phyloP scores from a whole-genome alignment of 2,888 invertebrate species.

The Drosophila cracens region DNA sequence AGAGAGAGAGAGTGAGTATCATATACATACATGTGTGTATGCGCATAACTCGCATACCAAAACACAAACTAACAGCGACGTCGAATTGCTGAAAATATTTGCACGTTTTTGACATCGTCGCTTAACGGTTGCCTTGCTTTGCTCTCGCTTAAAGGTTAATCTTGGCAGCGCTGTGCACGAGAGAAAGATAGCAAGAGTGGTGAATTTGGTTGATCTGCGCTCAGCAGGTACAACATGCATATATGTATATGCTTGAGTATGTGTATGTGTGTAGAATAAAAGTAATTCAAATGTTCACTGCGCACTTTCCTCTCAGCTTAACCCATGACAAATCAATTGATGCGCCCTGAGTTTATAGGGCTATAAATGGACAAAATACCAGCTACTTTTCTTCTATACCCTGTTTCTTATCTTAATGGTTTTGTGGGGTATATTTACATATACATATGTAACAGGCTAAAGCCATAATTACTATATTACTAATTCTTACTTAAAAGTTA shows the following conservation, averaged over 20 bases:
- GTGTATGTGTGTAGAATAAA: conserved; percentile 25
- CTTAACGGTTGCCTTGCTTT: conserved; percentile 37
- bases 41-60: conserved; percentile 65
- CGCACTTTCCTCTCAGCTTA: conserved; percentile 9
- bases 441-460: not conserved
- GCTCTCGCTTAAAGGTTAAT: conserved; percentile 52
- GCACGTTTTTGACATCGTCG: conserved; percentile 68
- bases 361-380: conserved; percentile 1
- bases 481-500: not conserved
- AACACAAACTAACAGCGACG: conserved; percentile 48
- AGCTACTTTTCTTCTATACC: not conserved
- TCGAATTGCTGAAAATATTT: conserved; percentile 68
- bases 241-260: not conserved
- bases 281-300: conserved; percentile 14
- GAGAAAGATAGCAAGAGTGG: conserved; percentile 13
- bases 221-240: conserved; percentile 6
- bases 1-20: conserved; percentile 15
- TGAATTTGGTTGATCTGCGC: conserved; percentile 7
- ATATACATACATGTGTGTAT: conserved; percentile 1
- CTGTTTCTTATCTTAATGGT: not conserved
- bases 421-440: not conserved
- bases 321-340: conserved; percentile 46
- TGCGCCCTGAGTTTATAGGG: conserved; percentile 9
- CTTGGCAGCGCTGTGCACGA: not conserved
- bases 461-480: not conserved